Base-by-base conservation (phyloP, 2,888 invertebrate genomes). In the Eupeodes luniger region DNA sequence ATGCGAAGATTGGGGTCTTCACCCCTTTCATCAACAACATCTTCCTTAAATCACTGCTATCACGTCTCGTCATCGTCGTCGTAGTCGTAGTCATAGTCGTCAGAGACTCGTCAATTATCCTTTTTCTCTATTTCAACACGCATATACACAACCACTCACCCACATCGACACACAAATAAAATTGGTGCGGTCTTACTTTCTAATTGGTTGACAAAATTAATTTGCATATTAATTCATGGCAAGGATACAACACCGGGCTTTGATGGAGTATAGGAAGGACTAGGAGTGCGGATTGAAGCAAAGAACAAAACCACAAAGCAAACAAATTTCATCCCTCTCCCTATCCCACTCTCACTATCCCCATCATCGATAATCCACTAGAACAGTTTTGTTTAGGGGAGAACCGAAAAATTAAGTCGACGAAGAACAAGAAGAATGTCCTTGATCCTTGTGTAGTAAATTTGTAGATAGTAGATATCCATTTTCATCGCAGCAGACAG, bases 201-300 rank as follows among this genome's bases (percentile, higher is more conserved):
- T 88, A 88, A 88, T 88, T 88, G 88, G 88, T 88, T 88, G 88
- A 88, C 88, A 88, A 88, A 88, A 88, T 88, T 88, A 88, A 88
- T 88, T 88, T 88, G 88, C 88, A 88, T 88, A 88, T 88, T 88
- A 88, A 88, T 88, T 85, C 88, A 62, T 85, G 74, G 78, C 81
- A 84, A 85, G 81, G 88, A 88, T 85, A 77, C 66, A 49, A 47
- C 14, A 66, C 14, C 7, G 14, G 10, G 27, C 19, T 27, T 3
- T 27, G 57, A 14, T 27, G 19, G 44, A 27, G 66, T 27, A 27
- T 27, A 27, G 27, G 27, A 40, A 40, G 40, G 9, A 9, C 40
- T 1, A 40, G 19, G 19, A 55, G 19, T 27, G 57, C 10, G 16
- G 49, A 59, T 34, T 34, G 51, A 34, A 51, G 51, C 27, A 79